Conservation (phyloP, 2,113 vertebrate species). For the Lates calcarifer region DNA sequence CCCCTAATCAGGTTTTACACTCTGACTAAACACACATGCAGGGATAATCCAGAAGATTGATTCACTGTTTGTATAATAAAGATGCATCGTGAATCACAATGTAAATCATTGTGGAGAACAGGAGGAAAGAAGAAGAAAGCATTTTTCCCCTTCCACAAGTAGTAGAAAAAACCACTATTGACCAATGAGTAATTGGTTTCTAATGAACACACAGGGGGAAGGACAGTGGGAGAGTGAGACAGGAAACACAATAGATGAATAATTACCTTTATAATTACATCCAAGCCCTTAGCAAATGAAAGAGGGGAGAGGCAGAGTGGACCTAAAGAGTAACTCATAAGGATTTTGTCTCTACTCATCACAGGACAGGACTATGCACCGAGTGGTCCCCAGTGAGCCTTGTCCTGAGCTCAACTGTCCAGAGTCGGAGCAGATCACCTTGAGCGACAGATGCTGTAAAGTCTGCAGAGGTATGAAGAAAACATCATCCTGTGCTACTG, state of each 20-base stretch:
- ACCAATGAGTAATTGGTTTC: slow-evolving; percentile 65
- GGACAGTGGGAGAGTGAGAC: slow-evolving; percentile 24
- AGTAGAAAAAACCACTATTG: slow-evolving; percentile 40
- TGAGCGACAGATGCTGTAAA: slow-evolving; percentile 95
- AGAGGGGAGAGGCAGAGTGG: slow-evolving; percentile 1
- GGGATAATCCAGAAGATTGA: slow-evolving; percentile 67
- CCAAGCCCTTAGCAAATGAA: slow-evolving; percentile 50
- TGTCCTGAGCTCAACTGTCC: slow-evolving; percentile 90
- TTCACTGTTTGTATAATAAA: slow-evolving; percentile 67
- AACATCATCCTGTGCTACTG: background rate
- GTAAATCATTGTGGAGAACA: slow-evolving; percentile 35
- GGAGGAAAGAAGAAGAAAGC: background rate
- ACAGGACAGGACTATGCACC: slow-evolving; percentile 93
- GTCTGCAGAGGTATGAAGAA: slow-evolving; percentile 93
- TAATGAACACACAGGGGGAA: slow-evolving; percentile 57
- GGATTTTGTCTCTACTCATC: slow-evolving; percentile 43
- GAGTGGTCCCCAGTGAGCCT: slow-evolving; percentile 81
- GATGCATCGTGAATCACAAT: slow-evolving; percentile 60
- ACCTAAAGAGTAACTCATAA: slow-evolving; percentile 22
- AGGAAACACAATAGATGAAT: slow-evolving; percentile 65
- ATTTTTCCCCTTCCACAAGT: slow-evolving; percentile 9
- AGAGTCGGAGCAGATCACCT: slow-evolving; percentile 90
- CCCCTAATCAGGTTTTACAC: slow-evolving; percentile 71
- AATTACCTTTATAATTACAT: slow-evolving; percentile 73
- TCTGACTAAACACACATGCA: slow-evolving; percentile 64